Evolutionary conservation across 1,140 invertebrate species (phyloP).

Genomic region (Cotesia glomerata): DNA sequence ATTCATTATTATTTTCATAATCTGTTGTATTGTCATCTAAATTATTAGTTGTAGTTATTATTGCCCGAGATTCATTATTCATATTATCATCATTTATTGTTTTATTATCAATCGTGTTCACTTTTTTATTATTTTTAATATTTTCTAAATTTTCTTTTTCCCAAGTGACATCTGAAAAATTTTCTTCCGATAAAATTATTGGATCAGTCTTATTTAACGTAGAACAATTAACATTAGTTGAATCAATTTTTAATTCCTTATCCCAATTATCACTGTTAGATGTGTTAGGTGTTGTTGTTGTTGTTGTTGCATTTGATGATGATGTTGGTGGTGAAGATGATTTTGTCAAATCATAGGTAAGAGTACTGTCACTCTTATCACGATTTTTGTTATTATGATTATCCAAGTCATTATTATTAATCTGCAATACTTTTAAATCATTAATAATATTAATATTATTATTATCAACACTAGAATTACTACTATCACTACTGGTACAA

Average conservation of each 20-base stretch:
- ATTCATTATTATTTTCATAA: constrained; percentile 12
- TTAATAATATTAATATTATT: constrained; percentile 17
- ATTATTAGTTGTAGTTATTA: constrained; percentile 22
- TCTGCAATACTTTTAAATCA: neutral
- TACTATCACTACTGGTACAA: constrained; percentile 30
- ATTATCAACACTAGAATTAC: constrained; percentile 49
- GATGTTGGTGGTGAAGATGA: constrained; percentile 38
- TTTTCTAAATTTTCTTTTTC: neutral
- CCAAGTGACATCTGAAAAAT: too few species aligned
- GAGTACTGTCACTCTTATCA: constrained; percentile 57
- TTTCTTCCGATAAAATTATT: neutral
- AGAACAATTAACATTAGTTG: constrained; percentile 32
- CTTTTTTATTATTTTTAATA: constrained; percentile 23
- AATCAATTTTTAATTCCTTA: neutral
- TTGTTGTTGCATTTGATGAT: too few species aligned
- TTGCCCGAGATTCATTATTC: constrained; percentile 14
- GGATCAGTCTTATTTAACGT: constrained; percentile 44
- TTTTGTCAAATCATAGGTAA: too few species aligned
- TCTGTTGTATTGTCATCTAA: constrained; percentile 19
- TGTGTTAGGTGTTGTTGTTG: neutral
- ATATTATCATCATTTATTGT: constrained; percentile 21
- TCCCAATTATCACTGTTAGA: constrained; percentile 17
- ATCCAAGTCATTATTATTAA: neutral
- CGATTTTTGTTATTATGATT: constrained; percentile 69
- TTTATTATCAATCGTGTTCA: constrained; percentile 1